These are phyloP conservation scores for Daphoenositta chrysoptera DNA, from an alignment of 2,113 vertebrate species.

Conservation along the genomic window DNA sequence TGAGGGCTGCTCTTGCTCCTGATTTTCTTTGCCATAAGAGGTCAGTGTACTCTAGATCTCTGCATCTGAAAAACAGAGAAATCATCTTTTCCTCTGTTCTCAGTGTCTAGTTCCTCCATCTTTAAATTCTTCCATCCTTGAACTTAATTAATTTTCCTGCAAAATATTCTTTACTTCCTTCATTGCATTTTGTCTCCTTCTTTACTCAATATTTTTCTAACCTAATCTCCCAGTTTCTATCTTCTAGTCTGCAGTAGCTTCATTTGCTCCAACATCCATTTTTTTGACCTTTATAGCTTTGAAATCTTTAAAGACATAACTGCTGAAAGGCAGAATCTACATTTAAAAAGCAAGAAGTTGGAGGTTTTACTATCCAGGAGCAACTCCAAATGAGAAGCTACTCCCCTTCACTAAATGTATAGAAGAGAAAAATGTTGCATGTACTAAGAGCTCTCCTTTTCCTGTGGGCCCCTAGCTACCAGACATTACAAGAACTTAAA, in stretches of 20 bases:
- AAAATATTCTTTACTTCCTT: neutral
- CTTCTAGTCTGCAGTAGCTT: neutral
- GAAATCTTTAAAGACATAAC: neutral
- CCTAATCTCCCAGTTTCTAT: neutral
- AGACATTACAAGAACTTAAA: neutral
- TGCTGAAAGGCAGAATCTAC: neutral
- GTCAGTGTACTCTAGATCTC: neutral
- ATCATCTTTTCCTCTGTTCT: neutral
- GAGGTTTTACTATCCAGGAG: neutral
- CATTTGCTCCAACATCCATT: neutral
- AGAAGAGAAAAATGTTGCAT: neutral
- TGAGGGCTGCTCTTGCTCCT: neutral
- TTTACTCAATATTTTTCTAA: neutral
- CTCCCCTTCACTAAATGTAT: neutral
- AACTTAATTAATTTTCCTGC: neutral
- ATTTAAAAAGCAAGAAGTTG: neutral
- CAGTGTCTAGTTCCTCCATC: neutral
- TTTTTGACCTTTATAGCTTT: neutral
- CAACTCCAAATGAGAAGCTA: neutral
- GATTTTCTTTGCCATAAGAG: neutral
- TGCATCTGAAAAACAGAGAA: neutral
- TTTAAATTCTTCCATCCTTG: neutral
- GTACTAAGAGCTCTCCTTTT: neutral
- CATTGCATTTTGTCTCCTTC: neutral
- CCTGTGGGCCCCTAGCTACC: neutral